These are phyloP conservation scores for Chrysolina oricalcia DNA, from an alignment of 2,888 invertebrate species.

Conservation along the genomic window DNA sequence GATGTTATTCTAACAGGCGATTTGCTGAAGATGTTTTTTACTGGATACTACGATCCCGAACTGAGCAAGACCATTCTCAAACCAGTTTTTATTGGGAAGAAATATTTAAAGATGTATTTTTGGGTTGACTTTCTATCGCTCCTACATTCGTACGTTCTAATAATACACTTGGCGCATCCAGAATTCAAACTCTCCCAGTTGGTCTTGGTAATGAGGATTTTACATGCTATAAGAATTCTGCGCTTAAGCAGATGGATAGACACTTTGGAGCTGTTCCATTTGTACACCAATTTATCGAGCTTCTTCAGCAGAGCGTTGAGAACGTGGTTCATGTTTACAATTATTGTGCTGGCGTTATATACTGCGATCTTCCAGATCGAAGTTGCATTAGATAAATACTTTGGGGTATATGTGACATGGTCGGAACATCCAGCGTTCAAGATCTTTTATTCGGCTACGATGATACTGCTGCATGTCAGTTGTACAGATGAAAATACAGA, in stretches of 20 bases:
- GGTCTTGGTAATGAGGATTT: not conserved
- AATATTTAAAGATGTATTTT: slow-evolving; percentile 37
- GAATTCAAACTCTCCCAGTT: not conserved
- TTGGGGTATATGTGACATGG: not conserved
- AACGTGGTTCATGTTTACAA: not conserved
- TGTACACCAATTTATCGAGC: slow-evolving; percentile 33
- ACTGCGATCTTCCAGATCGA: slow-evolving; percentile 10
- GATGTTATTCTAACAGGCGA: slow-evolving; percentile 45
- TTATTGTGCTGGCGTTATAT: slow-evolving; percentile 20
- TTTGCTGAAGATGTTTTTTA: slow-evolving; percentile 48
- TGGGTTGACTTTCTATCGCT: slow-evolving; percentile 28
- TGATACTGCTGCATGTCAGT: slow-evolving; percentile 28
- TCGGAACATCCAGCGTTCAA: not conserved
- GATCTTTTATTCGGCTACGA: slow-evolving; percentile 10
- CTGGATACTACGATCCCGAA: slow-evolving; percentile 51
- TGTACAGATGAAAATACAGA: not conserved
- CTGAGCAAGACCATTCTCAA: slow-evolving; percentile 45
- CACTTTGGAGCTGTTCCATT: slow-evolving; percentile 11
- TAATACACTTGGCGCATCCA: not conserved
- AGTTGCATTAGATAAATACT: not conserved
- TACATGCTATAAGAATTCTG: slow-evolving; percentile 14
- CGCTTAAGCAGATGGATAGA: slow-evolving; percentile 17
- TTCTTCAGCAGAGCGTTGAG: slow-evolving; percentile 3
- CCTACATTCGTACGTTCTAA: not conserved
- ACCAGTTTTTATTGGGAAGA: slow-evolving; percentile 35